Conservation (phyloP, 2,113 vertebrate species). For the Eublepharis macularius region DNA sequence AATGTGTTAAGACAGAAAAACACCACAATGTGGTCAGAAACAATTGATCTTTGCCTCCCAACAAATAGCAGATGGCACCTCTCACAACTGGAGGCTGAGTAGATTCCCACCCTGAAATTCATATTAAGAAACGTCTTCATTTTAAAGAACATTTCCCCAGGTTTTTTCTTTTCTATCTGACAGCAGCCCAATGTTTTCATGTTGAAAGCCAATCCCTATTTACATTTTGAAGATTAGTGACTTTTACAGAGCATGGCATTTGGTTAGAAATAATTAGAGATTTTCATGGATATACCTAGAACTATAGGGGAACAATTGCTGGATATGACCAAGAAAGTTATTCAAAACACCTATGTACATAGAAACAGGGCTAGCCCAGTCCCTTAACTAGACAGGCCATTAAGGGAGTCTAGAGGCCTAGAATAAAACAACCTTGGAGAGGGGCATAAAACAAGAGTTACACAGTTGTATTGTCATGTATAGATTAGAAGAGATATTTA, state of each 20-base stretch:
- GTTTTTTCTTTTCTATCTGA: not conserved
- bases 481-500: no score
- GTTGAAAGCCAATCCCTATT: not conserved
- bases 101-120: not conserved
- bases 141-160: not conserved
- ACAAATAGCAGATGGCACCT: not conserved
- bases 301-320: no score
- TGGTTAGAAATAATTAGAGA: slow-evolving; percentile 23
- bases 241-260: not conserved
- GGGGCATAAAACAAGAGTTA: no score
- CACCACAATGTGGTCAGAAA: not conserved
- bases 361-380: no score
- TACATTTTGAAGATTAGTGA: slow-evolving; percentile 18
- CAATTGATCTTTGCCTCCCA: not conserved
- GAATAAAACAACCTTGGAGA: no score
- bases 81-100: not conserved
- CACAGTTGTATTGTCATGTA: no score
- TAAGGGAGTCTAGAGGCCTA: no score
- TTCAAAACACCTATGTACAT: no score
- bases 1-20: not conserved
- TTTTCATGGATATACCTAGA: no score
- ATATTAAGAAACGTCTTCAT: not conserved
- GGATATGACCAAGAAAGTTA: no score
- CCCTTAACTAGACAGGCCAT: no score
- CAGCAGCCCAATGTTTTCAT: not conserved